Conservation (phyloP, 1,140 invertebrate genomes). For the Polyergus mexicanus region DNA sequence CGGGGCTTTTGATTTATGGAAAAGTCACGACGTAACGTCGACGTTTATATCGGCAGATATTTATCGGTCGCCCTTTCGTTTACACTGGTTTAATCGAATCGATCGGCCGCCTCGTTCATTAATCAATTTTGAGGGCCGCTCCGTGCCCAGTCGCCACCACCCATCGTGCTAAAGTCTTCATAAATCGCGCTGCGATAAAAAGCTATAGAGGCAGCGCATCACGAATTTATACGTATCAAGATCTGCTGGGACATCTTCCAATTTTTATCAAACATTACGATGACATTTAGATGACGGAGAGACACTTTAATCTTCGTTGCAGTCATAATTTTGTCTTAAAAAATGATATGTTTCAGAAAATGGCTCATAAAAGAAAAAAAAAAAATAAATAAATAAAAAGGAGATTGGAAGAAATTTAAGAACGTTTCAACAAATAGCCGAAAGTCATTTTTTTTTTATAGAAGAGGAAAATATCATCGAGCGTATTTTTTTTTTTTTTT, state of each 20-base stretch:
- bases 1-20: constrained; percentile 69
- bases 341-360: background rate
- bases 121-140: constrained; percentile 75
- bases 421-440: background rate
- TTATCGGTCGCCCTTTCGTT: constrained; percentile 76
- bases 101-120: constrained; percentile 73
- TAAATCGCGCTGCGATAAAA: constrained; percentile 69
- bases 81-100: constrained; percentile 79
- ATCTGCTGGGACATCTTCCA: background rate
- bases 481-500: constrained; percentile 7
- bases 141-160: constrained; percentile 56
- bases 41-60: constrained; percentile 79
- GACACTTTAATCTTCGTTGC: background rate
- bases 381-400: background rate
- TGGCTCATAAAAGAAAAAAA: background rate
- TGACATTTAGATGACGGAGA: background rate
- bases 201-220: background rate
- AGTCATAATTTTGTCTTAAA: background rate
- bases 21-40: constrained; percentile 66
- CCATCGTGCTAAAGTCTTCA: constrained; percentile 72
- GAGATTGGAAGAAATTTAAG: background rate
- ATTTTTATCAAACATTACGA: constrained; percentile 17
- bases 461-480: background rate
- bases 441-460: background rate
- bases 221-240: constrained; percentile 36